phyloP scores from a whole-genome alignment of 2,797 vertebrate genomes.

The Sandelia bainsii region DNA sequence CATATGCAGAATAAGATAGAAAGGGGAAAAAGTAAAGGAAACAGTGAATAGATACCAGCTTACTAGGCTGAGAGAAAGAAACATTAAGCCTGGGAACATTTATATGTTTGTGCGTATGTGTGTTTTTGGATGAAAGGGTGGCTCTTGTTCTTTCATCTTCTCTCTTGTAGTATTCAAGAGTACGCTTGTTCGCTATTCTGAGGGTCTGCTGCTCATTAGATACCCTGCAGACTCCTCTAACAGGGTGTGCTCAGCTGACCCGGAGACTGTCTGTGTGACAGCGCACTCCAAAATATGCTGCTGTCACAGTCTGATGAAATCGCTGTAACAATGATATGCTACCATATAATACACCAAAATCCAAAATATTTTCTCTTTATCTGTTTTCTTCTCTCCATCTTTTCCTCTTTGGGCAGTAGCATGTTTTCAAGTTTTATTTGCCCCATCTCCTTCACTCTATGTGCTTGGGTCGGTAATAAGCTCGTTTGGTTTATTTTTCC shows the following conservation, averaged over 20 bases:
- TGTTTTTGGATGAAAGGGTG: slow-evolving; percentile 17
- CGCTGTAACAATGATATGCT: slow-evolving; percentile 71
- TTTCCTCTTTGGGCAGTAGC: slow-evolving; percentile 12
- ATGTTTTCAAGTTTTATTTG: slow-evolving; percentile 55
- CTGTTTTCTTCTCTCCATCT: slow-evolving; percentile 3
- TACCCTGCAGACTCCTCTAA: slow-evolving; percentile 50
- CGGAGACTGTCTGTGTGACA: slow-evolving; percentile 45
- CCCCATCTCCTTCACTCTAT: slow-evolving; percentile 25
- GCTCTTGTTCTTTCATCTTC: slow-evolving; percentile 41
- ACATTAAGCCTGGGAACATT: slow-evolving; percentile 11
- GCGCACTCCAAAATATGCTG: slow-evolving; percentile 64
- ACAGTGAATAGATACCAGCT: slow-evolving; percentile 1
- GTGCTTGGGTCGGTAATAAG: slow-evolving; percentile 76
- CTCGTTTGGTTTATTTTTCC: slow-evolving; percentile 61
- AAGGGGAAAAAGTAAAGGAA: background rate
- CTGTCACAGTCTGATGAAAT: slow-evolving; percentile 80
- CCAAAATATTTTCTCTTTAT: slow-evolving; percentile 38
- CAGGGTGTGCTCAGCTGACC: slow-evolving; percentile 66
- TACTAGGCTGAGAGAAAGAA: slow-evolving; percentile 3
- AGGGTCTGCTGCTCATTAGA: slow-evolving; percentile 77
- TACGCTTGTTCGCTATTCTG: slow-evolving; percentile 54
- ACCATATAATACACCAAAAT: slow-evolving; percentile 29
- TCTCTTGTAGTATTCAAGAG: slow-evolving; percentile 43
- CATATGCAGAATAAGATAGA: slow-evolving; percentile 13
- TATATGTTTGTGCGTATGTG: slow-evolving; percentile 19